These are phyloP conservation scores for Melitaea athalia DNA, from an alignment of 2,888 invertebrate species.

Conservation along the genomic window DNA sequence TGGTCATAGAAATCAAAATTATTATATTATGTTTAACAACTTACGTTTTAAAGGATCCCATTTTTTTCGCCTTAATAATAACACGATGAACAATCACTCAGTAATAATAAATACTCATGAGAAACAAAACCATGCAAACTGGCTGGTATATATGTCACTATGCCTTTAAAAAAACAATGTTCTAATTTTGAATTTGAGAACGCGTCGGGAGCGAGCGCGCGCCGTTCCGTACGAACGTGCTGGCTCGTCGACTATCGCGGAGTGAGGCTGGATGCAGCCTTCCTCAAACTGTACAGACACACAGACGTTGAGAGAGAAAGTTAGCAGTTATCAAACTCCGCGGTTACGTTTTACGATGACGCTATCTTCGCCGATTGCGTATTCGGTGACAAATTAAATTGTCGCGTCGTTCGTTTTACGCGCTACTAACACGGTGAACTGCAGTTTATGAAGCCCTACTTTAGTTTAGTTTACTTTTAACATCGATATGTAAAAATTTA, in stretches of 20 bases:
- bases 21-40: slow-evolving; percentile 39
- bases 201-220: slow-evolving; percentile 60
- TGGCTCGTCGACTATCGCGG: slow-evolving; percentile 62
- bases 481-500: background rate
- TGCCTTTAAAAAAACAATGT: slow-evolving; percentile 44
- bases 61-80: slow-evolving; percentile 52
- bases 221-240: slow-evolving; percentile 67
- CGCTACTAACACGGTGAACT: slow-evolving; percentile 77
- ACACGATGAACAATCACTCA: slow-evolving; percentile 59
- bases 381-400: slow-evolving; percentile 77
- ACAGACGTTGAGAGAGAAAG: slow-evolving; percentile 70
- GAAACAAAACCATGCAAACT: slow-evolving; percentile 44
- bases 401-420: slow-evolving; percentile 65
- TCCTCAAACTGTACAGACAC: slow-evolving; percentile 31
- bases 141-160: slow-evolving; percentile 47
- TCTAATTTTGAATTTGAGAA: slow-evolving; percentile 50
- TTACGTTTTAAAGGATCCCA: slow-evolving; percentile 72
- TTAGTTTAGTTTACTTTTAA: slow-evolving; percentile 41
- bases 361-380: slow-evolving; percentile 77
- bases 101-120: slow-evolving; percentile 43
- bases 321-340: slow-evolving; percentile 77
- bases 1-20: background rate
- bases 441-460: slow-evolving; percentile 57
- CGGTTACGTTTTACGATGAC: slow-evolving; percentile 79
- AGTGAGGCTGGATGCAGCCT: slow-evolving; percentile 61